Conservation (phyloP, 2,888 invertebrate species). For the Chymomyza amoena region DNA sequence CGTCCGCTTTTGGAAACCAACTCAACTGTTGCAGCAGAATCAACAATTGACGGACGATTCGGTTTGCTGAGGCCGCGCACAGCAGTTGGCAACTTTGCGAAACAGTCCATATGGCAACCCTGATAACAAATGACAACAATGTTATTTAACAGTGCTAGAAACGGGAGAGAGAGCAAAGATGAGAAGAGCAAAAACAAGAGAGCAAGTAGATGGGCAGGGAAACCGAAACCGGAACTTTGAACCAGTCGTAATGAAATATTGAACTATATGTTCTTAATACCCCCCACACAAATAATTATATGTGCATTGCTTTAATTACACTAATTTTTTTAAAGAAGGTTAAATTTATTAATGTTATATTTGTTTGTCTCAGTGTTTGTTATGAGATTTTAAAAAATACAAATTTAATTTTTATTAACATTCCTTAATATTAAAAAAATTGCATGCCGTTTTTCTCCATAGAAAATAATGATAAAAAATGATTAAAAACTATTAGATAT, state of each 20-base stretch:
- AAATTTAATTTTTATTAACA: no score
- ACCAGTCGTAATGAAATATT: not conserved
- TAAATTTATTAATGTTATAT: no score
- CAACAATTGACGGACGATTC: slow-evolving; percentile 19
- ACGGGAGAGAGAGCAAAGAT: not conserved
- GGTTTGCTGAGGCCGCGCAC: not conserved
- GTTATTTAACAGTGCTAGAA: not conserved
- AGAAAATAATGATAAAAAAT: no score
- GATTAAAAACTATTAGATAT: no score
- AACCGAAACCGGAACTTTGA: not conserved
- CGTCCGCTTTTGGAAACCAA: slow-evolving; percentile 71
- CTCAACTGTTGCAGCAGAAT: slow-evolving; percentile 69
- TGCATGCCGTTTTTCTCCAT: no score
- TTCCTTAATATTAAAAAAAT: no score
- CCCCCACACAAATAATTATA: no score
- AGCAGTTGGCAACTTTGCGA: not conserved
- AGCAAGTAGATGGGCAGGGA: not conserved
- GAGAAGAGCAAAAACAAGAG: not conserved
- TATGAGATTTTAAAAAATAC: no score
- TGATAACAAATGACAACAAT: not conserved
- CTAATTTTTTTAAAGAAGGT: no score
- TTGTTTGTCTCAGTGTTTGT: no score
- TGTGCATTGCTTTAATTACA: no score
- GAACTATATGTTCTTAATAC: no score
- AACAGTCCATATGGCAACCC: not conserved